Evolutionary conservation across 2,113 vertebrate genomes (phyloP).

Genomic region (Brachyhypopomus gauderio): DNA sequence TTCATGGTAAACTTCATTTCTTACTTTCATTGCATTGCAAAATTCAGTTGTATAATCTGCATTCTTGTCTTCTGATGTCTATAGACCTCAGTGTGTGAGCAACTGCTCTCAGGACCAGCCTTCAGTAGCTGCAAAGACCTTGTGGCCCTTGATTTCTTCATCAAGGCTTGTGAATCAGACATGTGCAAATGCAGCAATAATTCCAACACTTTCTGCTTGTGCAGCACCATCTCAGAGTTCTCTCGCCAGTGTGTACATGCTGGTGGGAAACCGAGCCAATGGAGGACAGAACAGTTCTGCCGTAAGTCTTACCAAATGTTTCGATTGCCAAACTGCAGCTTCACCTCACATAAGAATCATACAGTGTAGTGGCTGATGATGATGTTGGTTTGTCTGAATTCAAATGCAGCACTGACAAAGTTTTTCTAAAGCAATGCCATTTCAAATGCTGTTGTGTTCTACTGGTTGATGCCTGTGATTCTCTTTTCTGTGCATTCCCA

Average conservation of each 20-base stretch:
- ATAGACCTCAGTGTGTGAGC: conserved; percentile 69
- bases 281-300: conserved; percentile 69
- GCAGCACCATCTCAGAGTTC: conserved; percentile 73
- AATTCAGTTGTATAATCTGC: too few relatives aligned
- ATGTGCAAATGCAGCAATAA: conserved; percentile 66
- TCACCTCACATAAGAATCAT: too few relatives aligned
- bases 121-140: conserved; percentile 65
- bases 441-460: too few relatives aligned
- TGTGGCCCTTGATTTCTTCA: conserved; percentile 62
- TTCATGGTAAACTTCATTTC: not conserved
- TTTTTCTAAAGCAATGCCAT: too few relatives aligned
- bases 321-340: too few relatives aligned
- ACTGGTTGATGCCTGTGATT: too few relatives aligned
- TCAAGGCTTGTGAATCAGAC: conserved; percentile 68
- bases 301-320: conserved; percentile 58
- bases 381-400: too few relatives aligned
- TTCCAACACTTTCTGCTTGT: conserved; percentile 64
- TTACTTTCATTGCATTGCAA: too few relatives aligned
- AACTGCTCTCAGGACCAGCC: conserved; percentile 59
- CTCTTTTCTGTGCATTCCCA: too few relatives aligned
- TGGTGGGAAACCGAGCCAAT: conserved; percentile 67
- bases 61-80: not conserved
- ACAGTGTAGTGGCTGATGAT: too few relatives aligned
- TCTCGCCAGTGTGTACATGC: conserved; percentile 74
- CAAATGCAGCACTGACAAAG: too few relatives aligned